Conservation (phyloP, 2,888 invertebrate genomes). For the Himalopsyche kuldschensis region DNA sequence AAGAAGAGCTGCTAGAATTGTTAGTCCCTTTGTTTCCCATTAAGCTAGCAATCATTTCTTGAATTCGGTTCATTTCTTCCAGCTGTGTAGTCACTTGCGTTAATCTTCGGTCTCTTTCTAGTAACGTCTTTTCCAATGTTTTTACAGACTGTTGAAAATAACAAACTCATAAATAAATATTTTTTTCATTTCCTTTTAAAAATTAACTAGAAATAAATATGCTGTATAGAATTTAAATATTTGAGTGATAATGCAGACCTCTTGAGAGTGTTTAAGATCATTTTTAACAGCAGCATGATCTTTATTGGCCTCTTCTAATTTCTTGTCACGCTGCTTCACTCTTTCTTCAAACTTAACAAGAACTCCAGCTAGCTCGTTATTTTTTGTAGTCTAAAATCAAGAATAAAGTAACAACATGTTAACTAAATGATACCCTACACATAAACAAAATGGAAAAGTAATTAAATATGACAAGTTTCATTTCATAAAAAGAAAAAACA, state of each 20-base stretch:
- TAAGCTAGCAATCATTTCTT: conserved; percentile 58
- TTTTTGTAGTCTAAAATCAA: conserved; percentile 48
- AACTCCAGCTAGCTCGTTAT: conserved; percentile 54
- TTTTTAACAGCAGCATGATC: conserved; percentile 45
- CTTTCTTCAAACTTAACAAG: conserved; percentile 56
- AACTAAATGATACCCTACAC: not conserved
- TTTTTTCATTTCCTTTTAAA: not conserved
- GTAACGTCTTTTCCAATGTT: conserved; percentile 54
- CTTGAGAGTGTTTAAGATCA: conserved; percentile 50
- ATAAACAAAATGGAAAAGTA: no score
- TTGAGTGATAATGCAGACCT: conserved; percentile 42
- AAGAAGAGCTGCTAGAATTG: not conserved
- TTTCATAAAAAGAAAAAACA: no score
- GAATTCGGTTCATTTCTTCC: conserved; percentile 58
- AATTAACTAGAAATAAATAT: no score
- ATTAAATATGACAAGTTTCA: no score
- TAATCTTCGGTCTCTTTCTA: conserved; percentile 55
- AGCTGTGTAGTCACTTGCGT: conserved; percentile 55
- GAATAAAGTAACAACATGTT: conserved; percentile 3
- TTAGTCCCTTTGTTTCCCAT: conserved; percentile 46
- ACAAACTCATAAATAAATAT: not conserved
- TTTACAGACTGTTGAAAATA: conserved; percentile 50
- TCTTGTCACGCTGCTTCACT: conserved; percentile 53
- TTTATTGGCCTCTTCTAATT: conserved; percentile 49
- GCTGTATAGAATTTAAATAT: not conserved